Percentiles rank a stretch among this genome's conserved stretches.
These are phyloP conservation scores for Heteronetta atricapilla DNA, from an alignment of 2,113 vertebrate species.

Conservation along the genomic window DNA sequence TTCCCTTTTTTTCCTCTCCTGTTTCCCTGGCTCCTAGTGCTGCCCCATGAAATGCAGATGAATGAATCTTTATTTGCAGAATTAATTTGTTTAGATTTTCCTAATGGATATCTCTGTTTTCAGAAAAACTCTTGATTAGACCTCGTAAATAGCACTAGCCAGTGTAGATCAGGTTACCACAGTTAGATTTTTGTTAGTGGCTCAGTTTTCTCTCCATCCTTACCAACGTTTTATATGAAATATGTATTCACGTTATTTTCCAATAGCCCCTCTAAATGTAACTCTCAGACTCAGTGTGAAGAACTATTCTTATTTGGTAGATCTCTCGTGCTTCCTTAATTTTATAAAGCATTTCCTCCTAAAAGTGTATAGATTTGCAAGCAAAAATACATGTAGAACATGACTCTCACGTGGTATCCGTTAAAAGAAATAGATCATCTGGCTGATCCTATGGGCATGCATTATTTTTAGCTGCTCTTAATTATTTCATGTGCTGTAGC, in stretches of 20 bases:
- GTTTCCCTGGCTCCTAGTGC: accelerated
- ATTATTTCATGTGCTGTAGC: neutral
- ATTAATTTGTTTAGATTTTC: neutral
- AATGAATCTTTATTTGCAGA: neutral
- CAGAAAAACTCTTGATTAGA: neutral
- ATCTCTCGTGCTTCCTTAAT: neutral
- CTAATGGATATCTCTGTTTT: neutral
- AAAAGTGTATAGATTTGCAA: neutral
- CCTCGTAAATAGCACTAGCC: neutral
- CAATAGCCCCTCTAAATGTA: neutral
- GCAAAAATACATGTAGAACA: neutral
- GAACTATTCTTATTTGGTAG: neutral
- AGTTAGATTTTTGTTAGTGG: neutral
- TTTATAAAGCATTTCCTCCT: neutral
- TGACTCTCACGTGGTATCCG: neutral
- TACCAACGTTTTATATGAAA: neutral
- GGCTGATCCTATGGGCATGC: accelerated
- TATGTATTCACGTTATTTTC: accelerated
- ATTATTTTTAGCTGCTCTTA: neutral
- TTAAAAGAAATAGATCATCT: neutral
- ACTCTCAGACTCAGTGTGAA: neutral
- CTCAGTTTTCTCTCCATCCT: neutral
- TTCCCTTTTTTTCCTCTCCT: neutral
- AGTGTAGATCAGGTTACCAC: neutral
- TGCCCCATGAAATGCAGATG: neutral